Percentiles rank a stretch among this genome's conserved stretches.
Conservation (phyloP, 2,888 invertebrate genomes). For the Crioceris asparagi region DNA sequence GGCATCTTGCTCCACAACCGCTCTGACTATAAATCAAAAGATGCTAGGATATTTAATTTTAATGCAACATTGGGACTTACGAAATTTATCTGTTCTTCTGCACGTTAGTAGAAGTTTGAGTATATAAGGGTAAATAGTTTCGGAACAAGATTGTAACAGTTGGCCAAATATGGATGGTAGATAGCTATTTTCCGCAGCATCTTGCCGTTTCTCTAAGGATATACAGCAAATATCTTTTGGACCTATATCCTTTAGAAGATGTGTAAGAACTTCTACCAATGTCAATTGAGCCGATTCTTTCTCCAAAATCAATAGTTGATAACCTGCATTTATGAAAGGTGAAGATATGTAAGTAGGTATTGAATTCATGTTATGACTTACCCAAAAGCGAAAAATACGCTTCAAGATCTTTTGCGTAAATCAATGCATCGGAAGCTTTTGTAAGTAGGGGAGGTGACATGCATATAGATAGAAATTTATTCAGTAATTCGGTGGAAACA, state of each 20-base stretch:
- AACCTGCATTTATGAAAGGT: background rate
- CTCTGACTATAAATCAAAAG: background rate
- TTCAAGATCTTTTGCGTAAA: slow-evolving; percentile 22
- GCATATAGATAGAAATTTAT: slow-evolving; percentile 29
- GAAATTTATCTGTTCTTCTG: slow-evolving; percentile 25
- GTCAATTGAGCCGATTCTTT: too few species aligned
- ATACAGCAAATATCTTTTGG: too few species aligned
- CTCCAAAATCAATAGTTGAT: too few species aligned
- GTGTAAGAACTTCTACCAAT: too few species aligned
- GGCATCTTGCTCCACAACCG: slow-evolving; percentile 20
- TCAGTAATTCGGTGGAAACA: slow-evolving; percentile 26
- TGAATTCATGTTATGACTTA: slow-evolving; percentile 12
- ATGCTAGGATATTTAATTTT: background rate
- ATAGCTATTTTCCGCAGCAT: slow-evolving; percentile 30
- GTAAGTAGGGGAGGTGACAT: slow-evolving; percentile 28
- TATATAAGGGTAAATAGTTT: slow-evolving; percentile 27
- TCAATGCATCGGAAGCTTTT: slow-evolving; percentile 28
- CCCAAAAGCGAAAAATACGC: slow-evolving; percentile 34
- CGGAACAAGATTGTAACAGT: slow-evolving; percentile 27
- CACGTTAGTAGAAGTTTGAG: slow-evolving; percentile 28
- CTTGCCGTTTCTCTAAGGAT: slow-evolving; percentile 3
- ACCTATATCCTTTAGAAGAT: too few species aligned
- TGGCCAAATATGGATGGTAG: slow-evolving; percentile 31
- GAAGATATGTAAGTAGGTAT: background rate
- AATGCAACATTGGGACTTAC: slow-evolving; percentile 24